Base-by-base conservation (phyloP, 2,113 vertebrate genomes). In the Leucoraja erinaceus region DNA sequence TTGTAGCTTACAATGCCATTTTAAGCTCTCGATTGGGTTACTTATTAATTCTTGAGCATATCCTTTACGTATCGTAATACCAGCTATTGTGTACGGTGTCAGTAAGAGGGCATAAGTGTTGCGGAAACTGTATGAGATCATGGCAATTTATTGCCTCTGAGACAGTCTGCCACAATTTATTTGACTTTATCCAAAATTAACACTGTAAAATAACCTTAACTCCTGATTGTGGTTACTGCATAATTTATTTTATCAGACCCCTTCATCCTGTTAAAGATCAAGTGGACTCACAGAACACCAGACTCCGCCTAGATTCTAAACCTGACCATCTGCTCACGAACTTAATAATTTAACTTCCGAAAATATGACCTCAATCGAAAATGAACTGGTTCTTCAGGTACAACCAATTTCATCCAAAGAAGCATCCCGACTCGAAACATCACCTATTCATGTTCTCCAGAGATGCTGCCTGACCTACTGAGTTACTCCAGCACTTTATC, bases 11-110 rank as follows among this genome's bases (percentile, higher is more conserved):
- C n/a, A 72, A 72, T 11, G 4, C 38, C 33, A 72, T 72, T 47
- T 91, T 72, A 91, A 91, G 18, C 31, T 68, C 22, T 72, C 72
- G 33, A 91, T 54, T 91, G 66, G 88, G 72, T 91, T 91, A 91
- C 33, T 38, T 20, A 8, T 3, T 33, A 22, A 47, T 90, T 47
- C 20, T 18, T 68, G 33, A 70, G 66, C 22, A 22, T 90, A 90
- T 70, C 66, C 7, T 70, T 38, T 22, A 47, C 25, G n/a, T 31
- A 63, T 63, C n/a, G 5, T 84, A 59, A 84, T 31, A n/a, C 28
- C 83, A 63, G 28, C 56, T 56, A 61, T 28, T 28, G 56, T 3
- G 38, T 47, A 47, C 38, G 38, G 38, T 16, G 61, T 25, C 61
- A 12, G 59, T 31, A 63, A 61, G n/a, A 63, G 83, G 56, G 59